These are phyloP conservation scores for Orius laevigatus DNA, from an alignment of 1,140 invertebrate species.

Conservation along the genomic window DNA sequence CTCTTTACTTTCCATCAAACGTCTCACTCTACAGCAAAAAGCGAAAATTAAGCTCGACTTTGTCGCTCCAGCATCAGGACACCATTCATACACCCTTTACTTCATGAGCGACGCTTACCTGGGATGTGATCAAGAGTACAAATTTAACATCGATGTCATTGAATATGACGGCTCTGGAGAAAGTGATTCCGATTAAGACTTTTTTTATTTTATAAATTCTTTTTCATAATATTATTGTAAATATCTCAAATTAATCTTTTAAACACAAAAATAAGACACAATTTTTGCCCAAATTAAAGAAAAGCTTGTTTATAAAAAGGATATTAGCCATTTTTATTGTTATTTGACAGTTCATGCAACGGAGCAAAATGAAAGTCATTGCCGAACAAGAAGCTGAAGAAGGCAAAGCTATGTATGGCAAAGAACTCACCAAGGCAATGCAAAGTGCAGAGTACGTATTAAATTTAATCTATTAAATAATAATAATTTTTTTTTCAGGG, in stretches of 20 bases:
- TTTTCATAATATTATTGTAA: neutral
- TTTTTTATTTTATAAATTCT: neutral
- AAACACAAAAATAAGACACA: no score
- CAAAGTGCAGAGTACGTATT: conserved; percentile 35
- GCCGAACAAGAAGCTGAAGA: conserved; percentile 56
- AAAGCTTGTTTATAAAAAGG: no score
- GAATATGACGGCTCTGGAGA: conserved; percentile 42
- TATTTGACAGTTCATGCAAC: conserved; percentile 62
- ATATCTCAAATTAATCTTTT: neutral
- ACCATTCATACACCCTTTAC: conserved; percentile 86
- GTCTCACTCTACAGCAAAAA: conserved; percentile 82
- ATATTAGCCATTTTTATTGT: no score
- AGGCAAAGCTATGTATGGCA: conserved; percentile 45
- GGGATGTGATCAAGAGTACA: conserved; percentile 95
- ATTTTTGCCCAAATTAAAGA: no score
- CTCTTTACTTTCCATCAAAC: conserved; percentile 89
- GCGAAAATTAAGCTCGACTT: conserved; percentile 92
- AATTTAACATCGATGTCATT: conserved; percentile 64
- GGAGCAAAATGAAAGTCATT: conserved; percentile 63
- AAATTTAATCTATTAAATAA: neutral
- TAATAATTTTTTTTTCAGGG: conserved; percentile 28
- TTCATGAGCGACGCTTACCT: conserved; percentile 99
- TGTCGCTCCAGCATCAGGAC: conserved; percentile 65
- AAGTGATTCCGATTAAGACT: conserved; percentile 31
- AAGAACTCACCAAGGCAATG: conserved; percentile 41